Evolutionary conservation across 2,113 vertebrate genomes (phyloP), one percentile per base, ranked within the genome.

Genomic region (Colistium nudipinnis): DNA sequence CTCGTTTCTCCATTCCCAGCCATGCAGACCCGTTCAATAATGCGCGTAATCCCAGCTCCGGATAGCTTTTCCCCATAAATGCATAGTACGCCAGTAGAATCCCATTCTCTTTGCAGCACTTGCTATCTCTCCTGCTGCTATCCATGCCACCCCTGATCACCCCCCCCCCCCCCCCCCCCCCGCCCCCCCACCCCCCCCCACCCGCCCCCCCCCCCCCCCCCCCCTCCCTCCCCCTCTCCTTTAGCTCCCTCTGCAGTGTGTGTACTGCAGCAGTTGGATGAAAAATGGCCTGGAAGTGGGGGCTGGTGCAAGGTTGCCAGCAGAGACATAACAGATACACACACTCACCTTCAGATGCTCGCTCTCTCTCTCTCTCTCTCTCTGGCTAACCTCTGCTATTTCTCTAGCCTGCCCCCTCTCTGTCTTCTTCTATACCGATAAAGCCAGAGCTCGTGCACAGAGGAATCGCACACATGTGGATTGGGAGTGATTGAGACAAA

Each of bases 231-330:
- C 3, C 52, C 63, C 57, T n/a, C 55, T 22, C 41, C 25, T 45
- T 35, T 62, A 60, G 75, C 61, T 87, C 67, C 68, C 74, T 73
- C 71, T 87, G 86, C 88, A 90, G 90, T 62, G 66, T 62, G 66
- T 86, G 66, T 78, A 71, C 87, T 83, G 89, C 89, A 90, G 86
- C 76, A 86, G 62, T 66, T 43, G 69, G 81, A 88, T 81, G 88
- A 90, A 80, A 86, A 90, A 92, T 87, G 73, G 74, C 74, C 67
- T 82, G 30, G 62, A 67, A 74, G 77, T 76, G 59, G 65, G 80
- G 70, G 67, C 45, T 84, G 82, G 74, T 27, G 82, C 81, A 83
- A 81, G 86, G 85, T 88, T 89, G 71, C 83, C 65, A 80, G 76
- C 82, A 69, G 80, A 85, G 65, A 78, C 71, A 76, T 73, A 84